phyloP scores from a whole-genome alignment of 2,113 vertebrate genomes.

The Grallaria varia region DNA sequence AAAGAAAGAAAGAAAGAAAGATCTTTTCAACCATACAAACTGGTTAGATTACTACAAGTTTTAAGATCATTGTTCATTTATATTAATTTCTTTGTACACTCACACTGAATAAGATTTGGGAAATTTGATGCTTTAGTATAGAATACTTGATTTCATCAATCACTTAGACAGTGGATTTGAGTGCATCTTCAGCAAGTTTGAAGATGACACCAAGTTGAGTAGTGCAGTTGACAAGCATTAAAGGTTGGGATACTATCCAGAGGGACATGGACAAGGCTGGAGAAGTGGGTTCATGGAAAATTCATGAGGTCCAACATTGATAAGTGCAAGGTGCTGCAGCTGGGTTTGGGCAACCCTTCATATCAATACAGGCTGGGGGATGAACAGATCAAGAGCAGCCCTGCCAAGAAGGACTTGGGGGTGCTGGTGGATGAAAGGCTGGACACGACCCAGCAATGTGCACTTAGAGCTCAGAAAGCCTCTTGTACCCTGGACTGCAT shows the following conservation, averaged over 20 bases:
- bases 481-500: fast-evolving
- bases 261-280: not conserved
- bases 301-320: not conserved
- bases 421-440: not conserved
- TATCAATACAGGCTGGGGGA: not conserved
- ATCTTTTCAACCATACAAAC: not conserved
- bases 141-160: not conserved
- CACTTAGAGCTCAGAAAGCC: fast-evolving
- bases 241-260: fast-evolving
- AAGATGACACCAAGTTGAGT: not conserved
- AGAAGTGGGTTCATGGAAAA: not conserved
- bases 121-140: not conserved
- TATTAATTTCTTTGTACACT: not conserved
- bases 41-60: not conserved
- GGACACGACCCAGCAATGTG: not conserved
- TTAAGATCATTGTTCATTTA: not conserved
- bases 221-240: fast-evolving
- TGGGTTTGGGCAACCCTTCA: fast-evolving
- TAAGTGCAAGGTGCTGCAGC: not conserved
- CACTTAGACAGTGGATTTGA: not conserved
- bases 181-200: not conserved
- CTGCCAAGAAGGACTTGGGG: not conserved
- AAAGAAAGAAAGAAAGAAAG: not conserved
- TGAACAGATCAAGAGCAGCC: not conserved
- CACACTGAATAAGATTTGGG: not conserved